Percentiles rank a stretch among this genome's conserved stretches.
These are phyloP conservation scores for Minunthozetes semirufus DNA, from an alignment of 2,888 invertebrate species.

Conservation along the genomic window DNA sequence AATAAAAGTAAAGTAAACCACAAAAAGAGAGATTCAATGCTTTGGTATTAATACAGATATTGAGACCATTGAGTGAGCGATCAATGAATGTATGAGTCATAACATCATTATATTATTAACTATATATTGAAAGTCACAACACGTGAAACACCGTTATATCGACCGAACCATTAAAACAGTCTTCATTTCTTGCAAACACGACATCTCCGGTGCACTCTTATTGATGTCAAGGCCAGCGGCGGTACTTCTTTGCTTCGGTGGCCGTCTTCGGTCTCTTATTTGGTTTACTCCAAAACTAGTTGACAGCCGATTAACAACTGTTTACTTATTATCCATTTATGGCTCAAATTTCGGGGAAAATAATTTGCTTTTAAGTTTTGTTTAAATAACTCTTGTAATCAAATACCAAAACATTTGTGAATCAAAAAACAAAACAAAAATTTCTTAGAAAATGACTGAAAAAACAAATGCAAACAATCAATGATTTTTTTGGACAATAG, in stretches of 20 bases:
- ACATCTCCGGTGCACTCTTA: background rate
- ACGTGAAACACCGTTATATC: background rate
- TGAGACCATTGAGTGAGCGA: background rate
- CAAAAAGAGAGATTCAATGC: conserved; percentile 7
- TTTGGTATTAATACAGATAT: background rate
- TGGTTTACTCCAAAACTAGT: too few species aligned
- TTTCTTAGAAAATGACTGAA: background rate
- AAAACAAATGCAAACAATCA: background rate
- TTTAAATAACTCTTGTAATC: too few species aligned
- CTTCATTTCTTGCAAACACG: background rate
- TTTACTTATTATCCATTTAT: too few species aligned
- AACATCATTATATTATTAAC: background rate
- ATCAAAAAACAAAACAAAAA: too few species aligned
- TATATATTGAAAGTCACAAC: background rate
- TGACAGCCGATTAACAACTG: too few species aligned
- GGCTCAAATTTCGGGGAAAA: too few species aligned
- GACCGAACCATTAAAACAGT: background rate
- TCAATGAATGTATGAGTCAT: conserved; percentile 21
- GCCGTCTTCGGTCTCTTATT: too few species aligned
- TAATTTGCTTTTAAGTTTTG: too few species aligned
- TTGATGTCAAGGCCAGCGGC: conserved; percentile 1
- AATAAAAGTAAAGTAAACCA: background rate
- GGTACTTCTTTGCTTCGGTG: background rate
- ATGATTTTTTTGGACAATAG: background rate
- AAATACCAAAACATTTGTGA: too few species aligned